Percentiles rank a stretch among this genome's conserved stretches.
These are phyloP conservation scores for Calcarius lapponicus DNA, from an alignment of 2,797 vertebrate genomes.

Conservation along the genomic window DNA sequence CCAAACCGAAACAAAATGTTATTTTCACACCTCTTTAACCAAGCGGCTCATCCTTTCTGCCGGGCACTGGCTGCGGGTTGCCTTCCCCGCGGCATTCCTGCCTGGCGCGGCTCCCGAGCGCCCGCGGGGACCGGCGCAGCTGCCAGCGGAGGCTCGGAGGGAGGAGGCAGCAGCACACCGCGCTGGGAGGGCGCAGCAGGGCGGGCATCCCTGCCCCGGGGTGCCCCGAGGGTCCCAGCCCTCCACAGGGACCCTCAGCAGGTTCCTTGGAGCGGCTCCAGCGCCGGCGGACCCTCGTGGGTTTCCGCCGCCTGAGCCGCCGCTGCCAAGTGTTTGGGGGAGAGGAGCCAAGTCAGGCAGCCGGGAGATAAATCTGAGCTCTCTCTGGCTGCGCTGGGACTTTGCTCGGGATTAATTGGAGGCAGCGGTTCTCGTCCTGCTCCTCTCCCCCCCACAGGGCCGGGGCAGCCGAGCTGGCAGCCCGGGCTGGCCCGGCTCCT, in stretches of 20 bases:
- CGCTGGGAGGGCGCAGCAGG: fast-evolving
- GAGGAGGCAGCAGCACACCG: fast-evolving
- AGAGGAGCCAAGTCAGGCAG: slow-evolving; percentile 71
- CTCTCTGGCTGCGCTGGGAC: slow-evolving; percentile 40
- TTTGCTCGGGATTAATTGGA: slow-evolving; percentile 65
- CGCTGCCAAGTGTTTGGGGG: slow-evolving; percentile 52
- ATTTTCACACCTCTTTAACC: slow-evolving; percentile 49
- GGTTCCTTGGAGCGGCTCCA: neutral
- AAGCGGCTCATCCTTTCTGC: slow-evolving; percentile 3
- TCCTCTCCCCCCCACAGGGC: neutral
- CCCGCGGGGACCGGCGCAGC: neutral
- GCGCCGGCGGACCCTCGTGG: neutral
- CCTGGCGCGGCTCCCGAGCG: neutral
- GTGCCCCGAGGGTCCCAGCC: neutral
- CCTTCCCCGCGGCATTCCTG: neutral
- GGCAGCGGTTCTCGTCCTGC: slow-evolving; percentile 36
- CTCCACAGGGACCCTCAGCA: neutral
- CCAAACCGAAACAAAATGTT: neutral
- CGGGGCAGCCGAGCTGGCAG: neutral
- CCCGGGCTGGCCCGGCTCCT: neutral
- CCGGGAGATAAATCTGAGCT: slow-evolving; percentile 65
- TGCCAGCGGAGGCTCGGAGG: neutral
- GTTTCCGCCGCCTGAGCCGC: slow-evolving; percentile 39
- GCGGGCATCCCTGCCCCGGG: neutral
- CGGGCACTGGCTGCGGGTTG: neutral